Conservation (phyloP, 64 coral and sea anemone genomes). For the Porites lutea region DNA sequence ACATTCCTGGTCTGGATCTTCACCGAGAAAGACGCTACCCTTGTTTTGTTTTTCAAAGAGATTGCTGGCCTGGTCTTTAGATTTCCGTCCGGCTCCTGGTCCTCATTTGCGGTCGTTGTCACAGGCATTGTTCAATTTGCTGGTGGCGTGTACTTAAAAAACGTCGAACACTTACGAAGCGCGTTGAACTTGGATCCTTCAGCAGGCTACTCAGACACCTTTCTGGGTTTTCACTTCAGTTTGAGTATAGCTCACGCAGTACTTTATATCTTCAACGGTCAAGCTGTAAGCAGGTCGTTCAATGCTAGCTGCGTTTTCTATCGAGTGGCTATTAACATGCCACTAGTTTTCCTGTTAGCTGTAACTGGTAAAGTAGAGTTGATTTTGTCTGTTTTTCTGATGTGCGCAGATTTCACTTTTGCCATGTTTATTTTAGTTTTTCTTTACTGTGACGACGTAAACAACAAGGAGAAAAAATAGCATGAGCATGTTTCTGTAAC, state of each 20-base stretch:
- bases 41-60: conserved; percentile 17
- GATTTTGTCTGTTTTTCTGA: conserved; percentile 19
- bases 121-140: not conserved
- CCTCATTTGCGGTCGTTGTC: not conserved
- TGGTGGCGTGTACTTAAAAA: not conserved
- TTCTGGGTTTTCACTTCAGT: conserved; percentile 23
- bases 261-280: conserved; percentile 14
- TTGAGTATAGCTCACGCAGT: not conserved
- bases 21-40: not conserved
- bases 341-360: not conserved
- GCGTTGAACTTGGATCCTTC: conserved; percentile 7
- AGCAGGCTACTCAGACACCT: not conserved
- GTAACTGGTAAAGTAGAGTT: not conserved
- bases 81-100: not conserved
- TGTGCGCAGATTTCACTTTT: not conserved
- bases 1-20: conserved; percentile 8
- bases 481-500: too few relatives aligned
- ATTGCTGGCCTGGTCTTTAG: not conserved
- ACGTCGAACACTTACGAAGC: not conserved
- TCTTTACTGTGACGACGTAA: not conserved
- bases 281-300: conserved; percentile 6
- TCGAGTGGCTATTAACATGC: not conserved
- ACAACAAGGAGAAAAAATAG: too few relatives aligned
- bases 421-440: not conserved
- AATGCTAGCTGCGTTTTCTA: not conserved